These are phyloP conservation scores for Habropoda laboriosa DNA, from an alignment of 1,140 invertebrate species.

Conservation along the genomic window DNA sequence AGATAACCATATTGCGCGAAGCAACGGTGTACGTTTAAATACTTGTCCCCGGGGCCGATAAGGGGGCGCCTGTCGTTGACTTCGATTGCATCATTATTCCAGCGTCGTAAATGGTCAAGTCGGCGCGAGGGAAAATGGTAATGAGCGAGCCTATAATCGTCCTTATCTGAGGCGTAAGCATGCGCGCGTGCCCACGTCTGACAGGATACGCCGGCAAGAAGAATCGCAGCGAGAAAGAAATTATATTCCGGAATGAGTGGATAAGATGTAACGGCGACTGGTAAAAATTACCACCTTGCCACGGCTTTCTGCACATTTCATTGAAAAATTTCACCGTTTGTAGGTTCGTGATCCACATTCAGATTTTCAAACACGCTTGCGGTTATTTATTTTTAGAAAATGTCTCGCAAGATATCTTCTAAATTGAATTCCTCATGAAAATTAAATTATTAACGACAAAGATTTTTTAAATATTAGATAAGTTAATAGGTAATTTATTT, in stretches of 20 bases:
- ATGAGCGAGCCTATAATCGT: conserved; percentile 67
- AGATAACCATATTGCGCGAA: conserved; percentile 19
- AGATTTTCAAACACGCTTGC: not conserved
- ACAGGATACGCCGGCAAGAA: conserved; percentile 26
- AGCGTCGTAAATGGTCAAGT: conserved; percentile 47
- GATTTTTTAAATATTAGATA: too few species aligned
- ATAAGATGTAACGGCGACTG: conserved; percentile 26
- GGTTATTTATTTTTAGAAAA: not conserved
- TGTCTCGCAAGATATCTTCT: not conserved
- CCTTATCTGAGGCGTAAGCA: conserved; percentile 62
- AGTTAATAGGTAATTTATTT: too few species aligned
- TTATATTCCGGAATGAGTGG: conserved; percentile 43
- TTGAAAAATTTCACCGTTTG: conserved; percentile 12
- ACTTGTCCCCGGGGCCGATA: conserved; percentile 45
- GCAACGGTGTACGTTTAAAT: conserved; percentile 50
- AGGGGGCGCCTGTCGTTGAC: conserved; percentile 60
- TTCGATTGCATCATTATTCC: conserved; percentile 69
- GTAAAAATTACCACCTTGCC: conserved; percentile 16
- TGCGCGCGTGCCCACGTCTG: conserved; percentile 20
- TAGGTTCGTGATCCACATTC: not conserved
- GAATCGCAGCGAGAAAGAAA: conserved; percentile 51
- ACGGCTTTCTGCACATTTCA: conserved; percentile 19
- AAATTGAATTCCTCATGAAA: too few species aligned
- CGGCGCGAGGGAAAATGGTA: conserved; percentile 60
- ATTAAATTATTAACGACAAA: too few species aligned